Percentiles rank a stretch among this genome's conserved stretches.
Evolutionary conservation across 2,113 vertebrate genomes (phyloP).

Genomic region (Cariama cristata): DNA sequence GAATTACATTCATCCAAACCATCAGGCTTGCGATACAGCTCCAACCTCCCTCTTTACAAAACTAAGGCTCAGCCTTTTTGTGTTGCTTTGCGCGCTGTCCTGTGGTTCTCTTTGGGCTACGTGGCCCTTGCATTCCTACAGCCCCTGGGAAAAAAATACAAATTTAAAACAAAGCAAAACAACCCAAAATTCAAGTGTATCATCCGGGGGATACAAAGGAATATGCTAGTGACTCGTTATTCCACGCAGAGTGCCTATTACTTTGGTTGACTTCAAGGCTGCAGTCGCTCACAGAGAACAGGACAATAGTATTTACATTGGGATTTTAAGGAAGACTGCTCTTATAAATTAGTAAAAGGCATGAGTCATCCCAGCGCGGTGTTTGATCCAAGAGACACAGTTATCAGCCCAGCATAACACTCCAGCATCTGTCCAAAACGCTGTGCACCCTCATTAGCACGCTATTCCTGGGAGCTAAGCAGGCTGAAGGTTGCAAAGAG

Average conservation of each 20-base stretch:
- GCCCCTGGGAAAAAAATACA: background rate
- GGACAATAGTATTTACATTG: constrained; percentile 51
- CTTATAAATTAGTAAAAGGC: constrained; percentile 81
- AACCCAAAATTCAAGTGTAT: background rate
- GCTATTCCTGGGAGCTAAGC: constrained; percentile 47
- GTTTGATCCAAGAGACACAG: constrained; percentile 72
- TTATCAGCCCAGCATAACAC: constrained; percentile 69
- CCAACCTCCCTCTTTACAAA: background rate
- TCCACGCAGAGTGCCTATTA: background rate
- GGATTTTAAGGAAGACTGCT: constrained; percentile 77
- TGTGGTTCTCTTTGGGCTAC: background rate
- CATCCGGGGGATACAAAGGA: background rate
- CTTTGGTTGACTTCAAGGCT: constrained; percentile 70
- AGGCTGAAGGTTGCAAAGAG: constrained; percentile 49
- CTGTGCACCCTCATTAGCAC: constrained; percentile 58
- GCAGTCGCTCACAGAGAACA: constrained; percentile 47
- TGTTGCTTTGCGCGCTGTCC: background rate
- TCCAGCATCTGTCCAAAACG: constrained; percentile 67
- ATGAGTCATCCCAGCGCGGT: constrained; percentile 72
- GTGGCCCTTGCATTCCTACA: background rate
- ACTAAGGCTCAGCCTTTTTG: background rate
- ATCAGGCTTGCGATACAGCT: background rate
- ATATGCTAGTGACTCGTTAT: background rate
- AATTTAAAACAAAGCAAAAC: constrained; percentile 23
- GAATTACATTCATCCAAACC: background rate